Evolutionary conservation across 2,797 vertebrate species (phyloP), one percentile per base, ranked within the genome.

Genomic region (Columba guinea): DNA sequence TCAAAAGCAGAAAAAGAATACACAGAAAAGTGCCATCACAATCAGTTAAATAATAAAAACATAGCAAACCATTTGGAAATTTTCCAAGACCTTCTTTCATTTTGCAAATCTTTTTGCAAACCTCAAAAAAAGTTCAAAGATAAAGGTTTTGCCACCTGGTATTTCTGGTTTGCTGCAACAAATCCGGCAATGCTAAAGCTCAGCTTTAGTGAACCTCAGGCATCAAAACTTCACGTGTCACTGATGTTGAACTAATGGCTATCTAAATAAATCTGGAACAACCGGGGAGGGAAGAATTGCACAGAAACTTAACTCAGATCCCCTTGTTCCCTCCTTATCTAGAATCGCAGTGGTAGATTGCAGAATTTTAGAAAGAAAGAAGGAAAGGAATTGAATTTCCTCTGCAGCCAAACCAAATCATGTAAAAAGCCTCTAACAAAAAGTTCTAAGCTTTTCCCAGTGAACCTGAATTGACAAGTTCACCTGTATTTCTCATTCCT

Each of bases 401-500:
- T 44, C 23, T 82, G 77, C 82, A 84, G 53, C 63, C 76, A 44
- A 89, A 80, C 67, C 60, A 85, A 94, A 89, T 18, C 77, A 34
- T 7, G 86, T 11, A 62, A 71, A 85, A 87, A 65, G 81, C 64
- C 79, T 37, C 71, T 49, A 64, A 79, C 65, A 93, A 93, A 94
- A 96, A 87, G 59, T 91, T 96, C 84, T 83, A 86, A 93, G 84
- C 83, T 87, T 89, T 76, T 93, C 82, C 69, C 84, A 58, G 30
- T 89, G 91, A 95, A 93, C 90, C 67, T 13, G 55, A 94, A 93
- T 62, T 78, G 84, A 89, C 94, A 94, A 89, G 83, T 93, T 96
- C 96, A 86, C 95, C 82, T 94, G 95, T 94, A 82, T 90, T 95
- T 93, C 92, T 85, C 90, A 96, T 97, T 96, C 91, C 76, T 93